Evolutionary conservation across 2,113 vertebrate species (phyloP), one percentile per base, ranked within the genome.

Genomic region (Axis porcinus): DNA sequence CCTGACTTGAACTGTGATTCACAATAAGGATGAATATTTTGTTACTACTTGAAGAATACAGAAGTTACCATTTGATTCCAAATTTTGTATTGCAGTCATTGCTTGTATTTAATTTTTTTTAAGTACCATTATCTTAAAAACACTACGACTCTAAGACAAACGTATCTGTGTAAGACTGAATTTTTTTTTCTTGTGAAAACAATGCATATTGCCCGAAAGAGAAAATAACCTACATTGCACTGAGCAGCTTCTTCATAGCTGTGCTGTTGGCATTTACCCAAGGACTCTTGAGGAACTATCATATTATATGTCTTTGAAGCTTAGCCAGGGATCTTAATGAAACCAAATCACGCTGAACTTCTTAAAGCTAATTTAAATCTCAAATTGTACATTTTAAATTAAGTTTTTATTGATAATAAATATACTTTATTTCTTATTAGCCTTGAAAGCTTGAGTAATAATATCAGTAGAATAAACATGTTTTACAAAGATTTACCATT

Each of bases 401-500:
- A 98, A 97, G 97, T 98, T 98, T 99, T 98, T 99, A 99, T 98
- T 98, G 98, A 97, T 98, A 99, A 98, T 98, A 99, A 99, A 98
- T 99, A 98, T 98, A 96, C 97, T 99, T 98, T 97, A 97, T 97
- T 98, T 97, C 97, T 98, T 98, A 99, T 99, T 99, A 98, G 95
- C 98, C 97, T 97, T 97, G 88, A 97, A 98, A 97, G 98, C 98
- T 97, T 97, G 97, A 98, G 96, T 95, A 94, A 94, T 98, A 97
- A 96, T 97, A 98, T 98, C 97, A 98, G 98, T 98, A 99, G 98
- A 99, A 98, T 98, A 99, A 99, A 99, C 98, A 98, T 99, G 98
- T 99, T 99, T 99, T 98, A 99, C 98, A 97, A 99, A 99, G 98
- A 99, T 99, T 99, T 99, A 99, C 98, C 99, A 99, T 99, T 99